Evolutionary conservation across 2,888 invertebrate species (phyloP).

Genomic region (Drosophila recens): DNA sequence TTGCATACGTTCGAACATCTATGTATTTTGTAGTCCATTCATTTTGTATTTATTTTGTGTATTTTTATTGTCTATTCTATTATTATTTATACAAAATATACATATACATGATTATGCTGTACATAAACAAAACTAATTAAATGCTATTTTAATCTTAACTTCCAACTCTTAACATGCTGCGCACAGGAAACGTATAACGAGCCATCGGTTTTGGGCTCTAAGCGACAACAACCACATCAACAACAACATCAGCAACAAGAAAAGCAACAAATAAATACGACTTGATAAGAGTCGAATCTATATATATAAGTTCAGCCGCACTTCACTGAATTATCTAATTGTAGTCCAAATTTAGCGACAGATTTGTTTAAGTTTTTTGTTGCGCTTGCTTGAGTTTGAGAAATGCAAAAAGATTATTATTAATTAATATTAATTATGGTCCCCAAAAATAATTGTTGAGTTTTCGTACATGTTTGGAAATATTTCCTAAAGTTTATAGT

Average conservation of each 20-base stretch:
- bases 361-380: constrained; percentile 17
- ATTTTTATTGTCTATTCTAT: constrained; percentile 36
- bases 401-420: neutral
- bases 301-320: constrained; percentile 30
- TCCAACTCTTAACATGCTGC: constrained; percentile 22
- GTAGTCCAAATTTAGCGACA: constrained; percentile 28
- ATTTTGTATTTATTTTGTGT: constrained; percentile 56
- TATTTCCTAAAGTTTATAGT: neutral
- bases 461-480: constrained; percentile 13
- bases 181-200: constrained; percentile 83
- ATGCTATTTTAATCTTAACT: constrained; percentile 27
- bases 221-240: constrained; percentile 38
- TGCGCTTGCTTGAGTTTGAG: constrained; percentile 7
- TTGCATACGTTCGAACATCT: constrained; percentile 39
- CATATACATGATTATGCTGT: constrained; percentile 35
- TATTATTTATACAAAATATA: constrained; percentile 45
- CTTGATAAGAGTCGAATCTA: constrained; percentile 14
- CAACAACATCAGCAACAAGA: constrained; percentile 32
- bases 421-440: too few species aligned
- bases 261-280: constrained; percentile 25
- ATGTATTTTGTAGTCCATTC: constrained; percentile 42
- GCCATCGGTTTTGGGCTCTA: constrained; percentile 76
- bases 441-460: neutral
- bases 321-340: constrained; percentile 16
- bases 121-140: constrained; percentile 44